phyloP scores from a whole-genome alignment of 2,113 vertebrate species.

The Vireo altiloquus region DNA sequence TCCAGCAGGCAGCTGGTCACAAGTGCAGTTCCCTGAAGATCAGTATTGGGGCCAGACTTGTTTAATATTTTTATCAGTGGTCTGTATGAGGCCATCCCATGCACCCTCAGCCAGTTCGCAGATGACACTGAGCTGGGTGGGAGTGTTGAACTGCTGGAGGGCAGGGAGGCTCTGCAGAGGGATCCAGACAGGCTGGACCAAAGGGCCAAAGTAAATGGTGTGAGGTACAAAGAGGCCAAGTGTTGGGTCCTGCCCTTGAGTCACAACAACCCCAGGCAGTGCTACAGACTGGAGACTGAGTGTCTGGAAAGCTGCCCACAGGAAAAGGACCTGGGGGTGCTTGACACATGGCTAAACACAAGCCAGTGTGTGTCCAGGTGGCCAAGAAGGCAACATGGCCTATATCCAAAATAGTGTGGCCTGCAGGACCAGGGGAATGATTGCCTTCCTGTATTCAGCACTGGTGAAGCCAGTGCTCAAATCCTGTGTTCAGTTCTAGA shows the following conservation, averaged over 20 bases:
- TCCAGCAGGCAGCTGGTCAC: background rate
- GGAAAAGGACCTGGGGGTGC: background rate
- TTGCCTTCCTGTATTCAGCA: no score
- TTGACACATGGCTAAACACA: background rate
- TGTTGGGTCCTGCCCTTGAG: no score
- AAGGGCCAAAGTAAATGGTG: background rate
- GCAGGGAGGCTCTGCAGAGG: background rate
- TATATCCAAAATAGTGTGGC: background rate
- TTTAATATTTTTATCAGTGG: background rate
- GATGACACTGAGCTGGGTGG: background rate
- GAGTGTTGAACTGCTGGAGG: background rate
- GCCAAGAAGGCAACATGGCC: background rate
- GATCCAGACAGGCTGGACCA: background rate
- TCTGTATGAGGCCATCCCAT: background rate
- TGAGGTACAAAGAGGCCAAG: background rate
- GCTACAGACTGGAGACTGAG: background rate
- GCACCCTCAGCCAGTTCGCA: background rate
- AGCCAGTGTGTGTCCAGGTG: background rate
- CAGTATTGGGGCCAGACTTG: background rate
- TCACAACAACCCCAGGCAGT: background rate
- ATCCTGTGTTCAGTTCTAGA: background rate
- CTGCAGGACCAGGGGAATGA: background rate
- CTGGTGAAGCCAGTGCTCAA: background rate
- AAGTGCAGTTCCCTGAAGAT: background rate
- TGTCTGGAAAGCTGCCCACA: background rate